These are phyloP conservation scores for Prochilodus magdalenae DNA, from an alignment of 2,113 vertebrate species.

Conservation along the genomic window DNA sequence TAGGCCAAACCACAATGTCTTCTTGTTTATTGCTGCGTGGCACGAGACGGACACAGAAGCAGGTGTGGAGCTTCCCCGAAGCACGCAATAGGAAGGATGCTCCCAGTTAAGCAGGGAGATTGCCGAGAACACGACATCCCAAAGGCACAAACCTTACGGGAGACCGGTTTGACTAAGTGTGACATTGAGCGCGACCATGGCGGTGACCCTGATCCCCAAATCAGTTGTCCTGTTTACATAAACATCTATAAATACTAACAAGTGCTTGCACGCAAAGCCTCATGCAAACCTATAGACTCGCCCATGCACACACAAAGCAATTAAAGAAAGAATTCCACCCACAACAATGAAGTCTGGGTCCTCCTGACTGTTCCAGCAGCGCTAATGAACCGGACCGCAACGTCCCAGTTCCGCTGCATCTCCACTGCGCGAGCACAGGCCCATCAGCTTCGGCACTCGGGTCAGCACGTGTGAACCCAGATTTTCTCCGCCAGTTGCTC, in stretches of 20 bases:
- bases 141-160: neutral
- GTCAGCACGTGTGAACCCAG: constrained; percentile 50
- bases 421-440: constrained; percentile 42
- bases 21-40: constrained; percentile 18
- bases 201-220: neutral
- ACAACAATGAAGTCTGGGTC: constrained; percentile 29
- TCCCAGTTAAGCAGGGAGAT: neutral
- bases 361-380: constrained; percentile 3
- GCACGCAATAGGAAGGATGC: neutral
- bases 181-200: neutral
- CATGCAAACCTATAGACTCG: neutral
- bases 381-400: constrained; percentile 49
- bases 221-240: neutral
- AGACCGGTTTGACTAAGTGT: neutral
- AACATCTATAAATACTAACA: constrained; percentile 3
- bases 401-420: constrained; percentile 50
- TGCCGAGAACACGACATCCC: neutral
- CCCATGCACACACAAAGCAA: constrained; percentile 28
- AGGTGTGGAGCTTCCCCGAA: constrained; percentile 2
- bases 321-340: constrained; percentile 35
- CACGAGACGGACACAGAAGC: neutral
- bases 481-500: constrained; percentile 51
- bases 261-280: neutral
- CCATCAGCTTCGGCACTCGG: constrained; percentile 41
- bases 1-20: neutral